Evolutionary conservation across 2,797 vertebrate species (phyloP), one percentile per base, ranked within the genome.

Genomic region (Mastacembelus armatus): DNA sequence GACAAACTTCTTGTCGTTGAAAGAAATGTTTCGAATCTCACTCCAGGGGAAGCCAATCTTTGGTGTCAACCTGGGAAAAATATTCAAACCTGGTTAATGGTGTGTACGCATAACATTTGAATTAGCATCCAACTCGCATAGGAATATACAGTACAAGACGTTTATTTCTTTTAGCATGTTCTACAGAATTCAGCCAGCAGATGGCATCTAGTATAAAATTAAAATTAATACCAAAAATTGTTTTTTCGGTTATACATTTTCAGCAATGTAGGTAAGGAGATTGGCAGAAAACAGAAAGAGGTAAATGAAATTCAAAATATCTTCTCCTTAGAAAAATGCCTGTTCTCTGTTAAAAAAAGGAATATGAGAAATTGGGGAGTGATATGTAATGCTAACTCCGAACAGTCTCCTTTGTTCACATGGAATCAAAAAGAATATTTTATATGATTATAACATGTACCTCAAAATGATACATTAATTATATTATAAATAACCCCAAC

Each of bases 41-140:
- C 98, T 99, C 98, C 98, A 99, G 52, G 98, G 98, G 91, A 99
- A 99, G 83, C 98, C 97, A 39, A 99, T 99, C 94, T 99, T 99
- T 81, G 98, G 98, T 44, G 96, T 97, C 77, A 99, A 91, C 90
- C 98, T 99, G 91, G 11, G 59, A 58, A 16, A 52, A 40, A 32
- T 4, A 45, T 8, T 7, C 50, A 6, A 22, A 3, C 19, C 6
- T 33, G 32, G 11, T 54, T 4, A 55, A 15, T 15, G 36, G 2
- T 27, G 4, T 4, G 21, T 3, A 26, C 10, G 10, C 59, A 48
- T 8, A 35, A 49, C 22, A 19, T 24, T 33, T 36, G 19, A 39
- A 14, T 16, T 54, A n/a, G 4, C 4, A 4, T 29, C 29, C 8
- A 7, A 12, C 18, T 33, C 5, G 16, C 7, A 18, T 1, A 10